Evolutionary conservation across 2,888 invertebrate species (phyloP), one percentile per base, ranked within the genome.

Genomic region (Callyntrura guangdongensis): DNA sequence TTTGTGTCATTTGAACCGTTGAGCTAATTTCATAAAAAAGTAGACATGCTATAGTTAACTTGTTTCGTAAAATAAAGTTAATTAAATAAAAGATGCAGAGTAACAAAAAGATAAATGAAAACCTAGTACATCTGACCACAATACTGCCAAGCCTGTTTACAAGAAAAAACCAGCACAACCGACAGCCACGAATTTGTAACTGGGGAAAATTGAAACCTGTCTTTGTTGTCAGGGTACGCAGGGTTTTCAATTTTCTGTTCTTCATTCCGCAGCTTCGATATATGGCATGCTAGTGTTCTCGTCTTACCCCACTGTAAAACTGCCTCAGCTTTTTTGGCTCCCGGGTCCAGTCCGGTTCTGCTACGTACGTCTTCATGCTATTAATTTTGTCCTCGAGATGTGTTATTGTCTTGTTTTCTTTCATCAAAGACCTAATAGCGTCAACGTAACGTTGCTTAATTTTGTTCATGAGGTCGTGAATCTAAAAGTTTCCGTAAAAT

Each of bases 331-430:
- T 17, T 83, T 53, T 1, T 74, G 25, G 22, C 47, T 20, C 77
- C 56, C 47, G 83, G 27, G 61, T 83, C 90, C 90, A 90, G 2
- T 90, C 20, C 9, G 90, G 90, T 5, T 90, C 59, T 0, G 90
- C 77, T n/a, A 90, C 74, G 27, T 53, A 82, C 27, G 86, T 86
- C 47, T 83, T 90, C 0, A 90, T 86, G 20, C 67, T 90, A 49
- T 53, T 11, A n/a, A 90, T 67, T 67, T 90, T 90, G 12, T 90
- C 86, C 0, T 25, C 25, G 0, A 90, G 59, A 25, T 83, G 86
- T 5, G 74, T 77, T 45, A 77, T 67, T 0, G 86, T 86, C 2
- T 20, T 27, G 0, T 83, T 49, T 67, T 90, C 90, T 83, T 83
- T 86, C 90, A 82, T 86, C 5, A 0, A 9, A 9, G 85, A 85